Evolutionary conservation across 2,113 vertebrate species (phyloP).

Genomic region (Carassius auratus): DNA sequence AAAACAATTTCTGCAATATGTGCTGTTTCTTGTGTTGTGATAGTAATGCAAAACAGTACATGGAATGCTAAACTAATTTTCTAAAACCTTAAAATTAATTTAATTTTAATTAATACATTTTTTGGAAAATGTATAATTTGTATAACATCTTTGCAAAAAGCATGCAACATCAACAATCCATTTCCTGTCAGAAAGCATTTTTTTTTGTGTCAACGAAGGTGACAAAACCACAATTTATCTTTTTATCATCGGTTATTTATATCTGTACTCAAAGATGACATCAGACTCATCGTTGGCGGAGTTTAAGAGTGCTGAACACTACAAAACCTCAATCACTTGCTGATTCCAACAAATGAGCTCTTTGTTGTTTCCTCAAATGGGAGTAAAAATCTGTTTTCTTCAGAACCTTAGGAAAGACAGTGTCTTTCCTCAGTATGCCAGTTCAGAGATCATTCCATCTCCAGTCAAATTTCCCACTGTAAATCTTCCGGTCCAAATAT

Average conservation of each 20-base stretch:
- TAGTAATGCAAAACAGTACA: background rate
- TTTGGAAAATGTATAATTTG: background rate
- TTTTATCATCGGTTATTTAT: background rate
- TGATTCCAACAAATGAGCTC: background rate
- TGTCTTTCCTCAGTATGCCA: background rate
- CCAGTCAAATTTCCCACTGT: background rate
- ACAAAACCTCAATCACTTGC: background rate
- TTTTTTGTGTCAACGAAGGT: background rate
- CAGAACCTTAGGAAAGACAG: background rate
- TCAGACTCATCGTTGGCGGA: background rate
- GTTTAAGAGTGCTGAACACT: background rate
- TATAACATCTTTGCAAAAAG: background rate
- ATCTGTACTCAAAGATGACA: background rate
- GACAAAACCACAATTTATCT: constrained; percentile 20
- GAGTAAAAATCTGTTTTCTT: background rate
- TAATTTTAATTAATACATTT: background rate
- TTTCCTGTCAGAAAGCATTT: constrained; percentile 1
- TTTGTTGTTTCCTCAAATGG: background rate
- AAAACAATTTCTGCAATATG: background rate
- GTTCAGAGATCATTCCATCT: background rate
- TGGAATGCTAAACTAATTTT: background rate
- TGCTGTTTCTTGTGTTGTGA: background rate
- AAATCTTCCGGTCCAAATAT: background rate
- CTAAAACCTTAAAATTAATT: background rate
- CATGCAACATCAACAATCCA: background rate